Percentiles rank a stretch among this genome's conserved stretches.
These are phyloP conservation scores for Mus pahari DNA, from an alignment of 2,113 vertebrate species.

Conservation along the genomic window DNA sequence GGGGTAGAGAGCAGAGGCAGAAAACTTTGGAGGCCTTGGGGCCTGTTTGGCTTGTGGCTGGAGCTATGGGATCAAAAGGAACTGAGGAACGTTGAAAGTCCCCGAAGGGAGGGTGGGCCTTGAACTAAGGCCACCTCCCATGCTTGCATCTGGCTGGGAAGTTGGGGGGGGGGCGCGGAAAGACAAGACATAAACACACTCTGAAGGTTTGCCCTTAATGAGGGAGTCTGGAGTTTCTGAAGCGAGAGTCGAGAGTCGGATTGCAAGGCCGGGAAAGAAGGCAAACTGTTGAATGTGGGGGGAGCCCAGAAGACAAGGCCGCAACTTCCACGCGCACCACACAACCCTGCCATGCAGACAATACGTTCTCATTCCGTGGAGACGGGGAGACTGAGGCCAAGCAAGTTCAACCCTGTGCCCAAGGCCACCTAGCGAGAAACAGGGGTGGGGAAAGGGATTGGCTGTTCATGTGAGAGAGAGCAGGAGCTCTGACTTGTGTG, in stretches of 20 bases:
- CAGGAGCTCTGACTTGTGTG: background rate
- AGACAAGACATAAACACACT: background rate
- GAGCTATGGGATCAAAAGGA: background rate
- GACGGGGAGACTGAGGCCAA: background rate
- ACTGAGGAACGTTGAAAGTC: background rate
- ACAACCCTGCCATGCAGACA: too few relatives aligned
- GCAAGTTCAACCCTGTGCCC: background rate
- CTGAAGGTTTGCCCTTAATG: background rate
- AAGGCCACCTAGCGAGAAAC: background rate
- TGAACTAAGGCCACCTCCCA: background rate
- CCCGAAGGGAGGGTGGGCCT: background rate
- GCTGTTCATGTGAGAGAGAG: rapidly evolving
- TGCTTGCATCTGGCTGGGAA: background rate
- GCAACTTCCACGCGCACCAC: rapidly evolving
- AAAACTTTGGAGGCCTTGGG: background rate
- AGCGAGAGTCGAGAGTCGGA: background rate
- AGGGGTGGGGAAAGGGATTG: background rate
- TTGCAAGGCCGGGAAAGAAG: background rate
- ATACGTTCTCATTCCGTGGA: background rate
- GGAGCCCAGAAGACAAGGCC: background rate
- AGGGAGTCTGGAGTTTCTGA: conserved; percentile 37
- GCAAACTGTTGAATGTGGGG: background rate
- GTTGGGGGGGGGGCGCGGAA: background rate
- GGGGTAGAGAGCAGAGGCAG: background rate
- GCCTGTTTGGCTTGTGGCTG: background rate